These are phyloP conservation scores for Chloroceryle aenea DNA, from an alignment of 2,113 vertebrate genomes.

Conservation along the genomic window DNA sequence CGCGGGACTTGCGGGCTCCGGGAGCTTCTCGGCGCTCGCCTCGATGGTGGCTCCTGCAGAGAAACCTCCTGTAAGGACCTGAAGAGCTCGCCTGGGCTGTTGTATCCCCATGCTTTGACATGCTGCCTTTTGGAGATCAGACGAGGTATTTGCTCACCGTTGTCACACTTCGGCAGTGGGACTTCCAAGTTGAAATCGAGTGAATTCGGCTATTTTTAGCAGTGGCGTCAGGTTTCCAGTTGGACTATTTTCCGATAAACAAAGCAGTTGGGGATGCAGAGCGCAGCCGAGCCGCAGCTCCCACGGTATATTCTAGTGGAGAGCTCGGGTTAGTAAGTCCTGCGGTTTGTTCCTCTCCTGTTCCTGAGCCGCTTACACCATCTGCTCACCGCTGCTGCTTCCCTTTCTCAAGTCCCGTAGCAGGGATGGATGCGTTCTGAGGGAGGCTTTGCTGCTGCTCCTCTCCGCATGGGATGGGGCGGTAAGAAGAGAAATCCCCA, in stretches of 20 bases:
- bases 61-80: not conserved
- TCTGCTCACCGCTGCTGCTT: constrained; percentile 14
- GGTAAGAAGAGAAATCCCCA: constrained; percentile 62
- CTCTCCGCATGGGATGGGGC: constrained; percentile 60
- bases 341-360: not conserved
- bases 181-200: not conserved
- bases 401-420: not conserved
- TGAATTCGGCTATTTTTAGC: constrained; percentile 57
- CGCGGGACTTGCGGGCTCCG: not conserved
- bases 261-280: constrained; percentile 32
- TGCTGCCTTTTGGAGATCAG: constrained; percentile 80
- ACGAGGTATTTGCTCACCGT: constrained; percentile 70
- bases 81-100: not conserved
- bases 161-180: not conserved
- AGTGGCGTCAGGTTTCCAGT: constrained; percentile 63
- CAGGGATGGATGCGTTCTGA: constrained; percentile 16
- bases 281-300: not conserved
- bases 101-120: constrained; percentile 10
- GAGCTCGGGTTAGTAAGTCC: not conserved
- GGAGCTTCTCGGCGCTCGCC: not conserved
- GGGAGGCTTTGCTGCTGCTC: constrained; percentile 18
- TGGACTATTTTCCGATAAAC: constrained; percentile 56
- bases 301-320: not conserved
- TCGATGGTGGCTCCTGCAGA: no score
- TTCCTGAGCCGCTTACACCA: not conserved